A percentile compares a stretch with the other conserved stretches of the same genome.
phyloP scores from a whole-genome alignment of 2,888 invertebrate genomes.

The Drosophila barbarae region DNA sequence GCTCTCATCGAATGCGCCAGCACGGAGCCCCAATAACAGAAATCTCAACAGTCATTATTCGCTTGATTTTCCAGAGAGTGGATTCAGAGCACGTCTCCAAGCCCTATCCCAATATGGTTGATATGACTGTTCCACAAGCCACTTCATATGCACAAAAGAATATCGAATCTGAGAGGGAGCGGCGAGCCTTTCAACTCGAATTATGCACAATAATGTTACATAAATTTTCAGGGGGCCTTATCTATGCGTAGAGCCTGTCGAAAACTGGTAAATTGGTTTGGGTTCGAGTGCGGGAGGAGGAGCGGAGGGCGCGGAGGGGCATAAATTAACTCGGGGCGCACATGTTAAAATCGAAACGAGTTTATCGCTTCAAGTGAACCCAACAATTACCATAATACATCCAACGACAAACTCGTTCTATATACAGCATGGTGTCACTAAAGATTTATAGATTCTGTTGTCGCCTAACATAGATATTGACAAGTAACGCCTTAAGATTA shows the following conservation, averaged over 20 bases:
- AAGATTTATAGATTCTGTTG: conserved; percentile 31
- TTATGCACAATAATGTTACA: conserved; percentile 54
- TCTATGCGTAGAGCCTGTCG: conserved; percentile 33
- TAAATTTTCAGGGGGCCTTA: conserved; percentile 53
- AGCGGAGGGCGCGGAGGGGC: conserved; percentile 10
- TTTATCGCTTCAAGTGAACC: conserved; percentile 38
- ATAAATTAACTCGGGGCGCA: conserved; percentile 37
- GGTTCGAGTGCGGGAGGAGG: conserved; percentile 6
- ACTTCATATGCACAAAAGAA: conserved; percentile 28
- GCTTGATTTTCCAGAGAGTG: conserved; percentile 11
- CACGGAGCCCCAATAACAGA: conserved; percentile 30
- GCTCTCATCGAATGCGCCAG: conserved; percentile 19
- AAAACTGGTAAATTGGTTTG: conserved; percentile 37
- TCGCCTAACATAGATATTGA: conserved; percentile 37
- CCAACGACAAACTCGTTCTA: conserved; percentile 38
- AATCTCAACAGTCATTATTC: conserved; percentile 22
- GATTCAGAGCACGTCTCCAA: conserved; percentile 29
- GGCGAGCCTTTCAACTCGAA: conserved; percentile 50
- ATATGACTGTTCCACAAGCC: conserved; percentile 15
- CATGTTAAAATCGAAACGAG: conserved; percentile 43
- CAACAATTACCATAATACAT: conserved; percentile 28
- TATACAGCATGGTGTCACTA: conserved; percentile 19
- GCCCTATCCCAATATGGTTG: conserved; percentile 40
- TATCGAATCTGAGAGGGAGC: conserved; percentile 21
- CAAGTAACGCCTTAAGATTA: conserved; percentile 36